Evolutionary conservation across 2,797 vertebrate genomes (phyloP).

Genomic region (Ctenopoma kingsleyae): DNA sequence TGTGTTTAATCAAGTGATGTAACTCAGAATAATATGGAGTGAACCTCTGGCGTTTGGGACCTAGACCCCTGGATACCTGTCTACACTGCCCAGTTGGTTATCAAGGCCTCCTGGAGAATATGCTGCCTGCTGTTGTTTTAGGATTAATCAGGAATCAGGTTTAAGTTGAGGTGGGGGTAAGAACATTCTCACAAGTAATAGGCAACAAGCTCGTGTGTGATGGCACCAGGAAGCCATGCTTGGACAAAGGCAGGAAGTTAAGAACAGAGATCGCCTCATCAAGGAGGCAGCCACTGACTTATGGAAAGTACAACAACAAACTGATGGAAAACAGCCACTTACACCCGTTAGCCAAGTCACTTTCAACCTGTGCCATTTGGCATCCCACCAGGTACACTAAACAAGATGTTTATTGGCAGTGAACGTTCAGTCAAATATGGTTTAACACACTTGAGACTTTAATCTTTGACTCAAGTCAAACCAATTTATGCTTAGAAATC

Average conservation of each 20-base stretch:
- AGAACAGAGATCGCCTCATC: constrained; percentile 62
- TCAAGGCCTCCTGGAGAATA: background rate
- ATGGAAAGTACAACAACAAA: constrained; percentile 56
- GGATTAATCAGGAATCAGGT: background rate
- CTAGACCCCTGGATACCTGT: background rate
- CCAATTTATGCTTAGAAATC: no score
- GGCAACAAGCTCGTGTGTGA: constrained; percentile 21
- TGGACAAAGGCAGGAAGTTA: constrained; percentile 84
- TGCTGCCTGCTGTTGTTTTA: background rate
- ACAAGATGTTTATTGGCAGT: background rate
- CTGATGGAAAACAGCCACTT: constrained; percentile 5
- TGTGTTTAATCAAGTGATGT: background rate
- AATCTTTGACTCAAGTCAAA: background rate
- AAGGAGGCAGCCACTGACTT: constrained; percentile 39
- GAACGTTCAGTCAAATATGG: background rate
- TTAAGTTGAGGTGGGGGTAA: background rate
- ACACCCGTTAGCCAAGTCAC: constrained; percentile 21
- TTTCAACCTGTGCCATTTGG: background rate
- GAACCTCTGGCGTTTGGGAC: background rate
- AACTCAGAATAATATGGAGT: background rate
- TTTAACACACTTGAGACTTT: no score
- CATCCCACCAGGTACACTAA: background rate
- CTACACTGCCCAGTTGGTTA: background rate
- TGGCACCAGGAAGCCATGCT: constrained; percentile 77
- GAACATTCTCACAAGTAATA: background rate